These are phyloP conservation scores for Meriones unguiculatus DNA, from an alignment of 2,113 vertebrate species.

Conservation along the genomic window DNA sequence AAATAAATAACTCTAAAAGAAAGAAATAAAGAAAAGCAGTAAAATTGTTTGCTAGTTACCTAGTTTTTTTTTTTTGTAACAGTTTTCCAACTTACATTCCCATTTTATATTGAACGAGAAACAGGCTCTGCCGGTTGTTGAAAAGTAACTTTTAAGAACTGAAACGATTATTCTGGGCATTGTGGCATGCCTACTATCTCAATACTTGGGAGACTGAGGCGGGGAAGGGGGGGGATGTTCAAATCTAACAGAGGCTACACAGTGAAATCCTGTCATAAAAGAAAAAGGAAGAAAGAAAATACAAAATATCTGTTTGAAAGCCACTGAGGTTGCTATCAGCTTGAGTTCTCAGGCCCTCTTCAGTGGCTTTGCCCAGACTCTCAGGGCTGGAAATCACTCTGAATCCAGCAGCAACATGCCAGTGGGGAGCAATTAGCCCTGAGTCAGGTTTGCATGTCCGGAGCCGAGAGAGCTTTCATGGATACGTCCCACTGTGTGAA, in stretches of 20 bases:
- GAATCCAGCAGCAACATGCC: background rate
- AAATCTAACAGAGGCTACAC: background rate
- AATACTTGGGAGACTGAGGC: background rate
- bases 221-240: background rate
- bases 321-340: background rate
- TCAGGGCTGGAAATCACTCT: background rate
- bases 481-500: conserved; percentile 14
- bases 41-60: background rate
- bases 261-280: background rate
- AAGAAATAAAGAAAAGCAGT: background rate
- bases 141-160: background rate
- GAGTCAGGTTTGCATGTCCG: conserved; percentile 50
- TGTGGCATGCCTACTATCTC: background rate
- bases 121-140: background rate
- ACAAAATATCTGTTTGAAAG: background rate
- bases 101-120: background rate
- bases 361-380: background rate
- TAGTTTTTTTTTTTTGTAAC: background rate
- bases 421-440: background rate
- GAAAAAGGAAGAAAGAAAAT: background rate
- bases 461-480: conserved; percentile 30
- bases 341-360: background rate
- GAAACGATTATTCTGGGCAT: background rate
- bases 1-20: too few relatives aligned
- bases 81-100: background rate